A percentile compares a stretch with the other conserved stretches of the same genome.
Conservation (phyloP, 1,140 invertebrate genomes). For the Popillia japonica region DNA sequence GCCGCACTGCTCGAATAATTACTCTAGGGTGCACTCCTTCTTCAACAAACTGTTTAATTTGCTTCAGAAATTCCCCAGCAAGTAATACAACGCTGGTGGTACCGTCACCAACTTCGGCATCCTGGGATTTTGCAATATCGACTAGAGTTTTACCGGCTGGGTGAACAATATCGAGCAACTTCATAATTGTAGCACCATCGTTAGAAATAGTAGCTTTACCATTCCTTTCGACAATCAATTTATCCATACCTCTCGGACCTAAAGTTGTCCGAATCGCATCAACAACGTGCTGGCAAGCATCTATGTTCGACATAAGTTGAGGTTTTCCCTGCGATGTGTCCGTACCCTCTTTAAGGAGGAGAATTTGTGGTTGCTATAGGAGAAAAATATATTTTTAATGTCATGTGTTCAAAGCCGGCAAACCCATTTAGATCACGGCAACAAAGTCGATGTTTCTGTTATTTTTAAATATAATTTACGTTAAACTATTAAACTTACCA, state of each 20-base stretch:
- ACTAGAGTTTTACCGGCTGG: conserved; percentile 97
- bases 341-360: conserved; percentile 97
- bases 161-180: conserved; percentile 96
- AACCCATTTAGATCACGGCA: not conserved
- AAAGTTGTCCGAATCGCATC: conserved; percentile 96
- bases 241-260: conserved; percentile 99
- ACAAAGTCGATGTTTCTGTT: not conserved
- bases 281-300: conserved; percentile 96
- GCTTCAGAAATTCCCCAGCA: conserved; percentile 95
- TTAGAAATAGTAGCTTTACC: conserved; percentile 98
- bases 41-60: conserved; percentile 94
- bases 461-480: not conserved
- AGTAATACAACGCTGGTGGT: conserved; percentile 96
- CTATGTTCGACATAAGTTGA: conserved; percentile 98
- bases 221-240: conserved; percentile 91
- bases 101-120: conserved; percentile 99
- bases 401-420: conserved; percentile 38
- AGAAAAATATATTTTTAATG: conserved; percentile 43
- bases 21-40: conserved; percentile 96
- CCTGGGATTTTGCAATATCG: conserved; percentile 99
- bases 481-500: conserved; percentile 38
- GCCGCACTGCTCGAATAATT: conserved; percentile 87
- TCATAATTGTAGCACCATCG: conserved; percentile 99
- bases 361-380: conserved; percentile 95
- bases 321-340: conserved; percentile 95